Conservation (phyloP, 2,797 vertebrate species). For the Vireo griseus region DNA sequence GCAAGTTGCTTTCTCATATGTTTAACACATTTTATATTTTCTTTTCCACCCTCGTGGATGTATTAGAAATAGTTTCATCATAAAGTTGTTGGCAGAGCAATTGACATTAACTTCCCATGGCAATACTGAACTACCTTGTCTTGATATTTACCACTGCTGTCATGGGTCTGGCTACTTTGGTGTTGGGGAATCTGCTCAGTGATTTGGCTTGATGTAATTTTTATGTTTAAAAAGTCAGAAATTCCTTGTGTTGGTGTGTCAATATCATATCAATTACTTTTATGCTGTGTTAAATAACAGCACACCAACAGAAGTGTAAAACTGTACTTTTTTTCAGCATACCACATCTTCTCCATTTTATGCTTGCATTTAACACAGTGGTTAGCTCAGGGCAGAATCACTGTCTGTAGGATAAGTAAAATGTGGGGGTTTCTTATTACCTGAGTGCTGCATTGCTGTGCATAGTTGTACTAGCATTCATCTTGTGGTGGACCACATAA, state of each 20-base stretch:
- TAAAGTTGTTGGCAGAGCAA: neutral
- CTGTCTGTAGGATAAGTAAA: neutral
- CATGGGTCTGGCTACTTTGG: neutral
- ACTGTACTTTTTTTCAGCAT: neutral
- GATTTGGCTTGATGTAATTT: neutral
- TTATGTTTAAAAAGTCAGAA: neutral
- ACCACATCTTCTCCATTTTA: neutral
- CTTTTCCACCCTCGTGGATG: neutral
- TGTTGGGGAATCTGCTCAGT: neutral
- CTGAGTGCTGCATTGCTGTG: neutral
- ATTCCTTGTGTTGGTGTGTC: neutral
- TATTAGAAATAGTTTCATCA: neutral
- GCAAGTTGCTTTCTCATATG: slow-evolving; percentile 1
- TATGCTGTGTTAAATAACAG: neutral
- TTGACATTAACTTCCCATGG: neutral
- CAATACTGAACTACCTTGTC: neutral
- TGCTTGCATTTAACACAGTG: neutral
- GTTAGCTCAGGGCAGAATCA: neutral
- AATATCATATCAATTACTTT: neutral
- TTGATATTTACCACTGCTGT: neutral
- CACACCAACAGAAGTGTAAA: neutral
- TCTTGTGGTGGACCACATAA: neutral
- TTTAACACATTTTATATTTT: slow-evolving; percentile 16
- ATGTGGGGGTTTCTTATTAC: neutral
- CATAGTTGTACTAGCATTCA: neutral